Evolutionary conservation across 2,888 invertebrate genomes (phyloP).

Genomic region (Trissolcus japonicus): DNA sequence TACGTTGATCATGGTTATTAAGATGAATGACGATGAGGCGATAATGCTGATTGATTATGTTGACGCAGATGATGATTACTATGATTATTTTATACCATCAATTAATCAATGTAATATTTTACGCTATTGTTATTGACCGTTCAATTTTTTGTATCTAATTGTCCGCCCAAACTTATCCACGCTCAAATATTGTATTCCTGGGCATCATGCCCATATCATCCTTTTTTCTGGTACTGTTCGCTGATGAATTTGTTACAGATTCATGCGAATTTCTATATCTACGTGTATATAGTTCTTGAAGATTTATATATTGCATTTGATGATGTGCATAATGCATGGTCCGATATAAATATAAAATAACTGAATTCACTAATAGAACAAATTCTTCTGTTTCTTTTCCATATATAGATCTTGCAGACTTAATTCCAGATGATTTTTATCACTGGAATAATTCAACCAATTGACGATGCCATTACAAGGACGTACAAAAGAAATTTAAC

Average conservation of each 20-base stretch:
- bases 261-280: slow-evolving; percentile 41
- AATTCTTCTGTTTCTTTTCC: too few relatives aligned
- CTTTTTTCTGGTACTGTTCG: slow-evolving; percentile 16
- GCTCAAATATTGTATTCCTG: slow-evolving; percentile 1
- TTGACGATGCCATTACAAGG: too few relatives aligned
- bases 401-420: too few relatives aligned
- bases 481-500: not conserved
- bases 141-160: slow-evolving; percentile 19
- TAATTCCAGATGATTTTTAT: too few relatives aligned
- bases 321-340: slow-evolving; percentile 30
- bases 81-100: slow-evolving; percentile 52
- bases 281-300: slow-evolving; percentile 25
- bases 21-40: slow-evolving; percentile 52
- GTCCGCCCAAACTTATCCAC: slow-evolving; percentile 30
- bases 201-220: not conserved
- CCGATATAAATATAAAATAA: slow-evolving; percentile 2
- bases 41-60: slow-evolving; percentile 55
- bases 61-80: slow-evolving; percentile 52
- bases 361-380: too few relatives aligned
- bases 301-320: slow-evolving; percentile 44
- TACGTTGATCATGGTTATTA: slow-evolving; percentile 55
- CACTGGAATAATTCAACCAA: too few relatives aligned
- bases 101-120: slow-evolving; percentile 45
- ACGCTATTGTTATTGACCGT: slow-evolving; percentile 52
- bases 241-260: slow-evolving; percentile 33